phyloP scores from a whole-genome alignment of 2,113 vertebrate species.

The Cromileptes altivelis region DNA sequence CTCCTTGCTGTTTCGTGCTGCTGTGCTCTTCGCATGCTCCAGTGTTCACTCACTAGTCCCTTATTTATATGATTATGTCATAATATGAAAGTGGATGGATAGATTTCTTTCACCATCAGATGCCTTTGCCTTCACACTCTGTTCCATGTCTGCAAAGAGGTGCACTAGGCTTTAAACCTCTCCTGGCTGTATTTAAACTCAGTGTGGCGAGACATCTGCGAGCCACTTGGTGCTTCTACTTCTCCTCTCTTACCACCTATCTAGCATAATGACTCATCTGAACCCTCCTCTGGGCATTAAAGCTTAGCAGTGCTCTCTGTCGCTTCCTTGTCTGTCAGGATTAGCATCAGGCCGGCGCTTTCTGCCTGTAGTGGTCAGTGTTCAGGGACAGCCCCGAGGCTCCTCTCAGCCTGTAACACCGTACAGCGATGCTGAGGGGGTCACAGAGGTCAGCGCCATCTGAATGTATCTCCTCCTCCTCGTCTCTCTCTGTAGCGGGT shows the following conservation, averaged over 20 bases:
- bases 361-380: slow-evolving; percentile 63
- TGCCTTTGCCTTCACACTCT: slow-evolving; percentile 29
- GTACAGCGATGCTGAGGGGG: slow-evolving; percentile 37
- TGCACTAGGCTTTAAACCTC: slow-evolving; percentile 48
- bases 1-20: slow-evolving; percentile 40
- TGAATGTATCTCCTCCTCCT: slow-evolving; percentile 81
- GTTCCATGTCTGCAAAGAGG: slow-evolving; percentile 36
- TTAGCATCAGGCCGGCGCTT: slow-evolving; percentile 62
- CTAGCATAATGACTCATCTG: slow-evolving; percentile 66
- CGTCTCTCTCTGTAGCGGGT: slow-evolving; percentile 87
- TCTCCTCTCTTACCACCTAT: slow-evolving; percentile 49
- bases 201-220: slow-evolving; percentile 46
- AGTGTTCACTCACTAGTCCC: slow-evolving; percentile 8
- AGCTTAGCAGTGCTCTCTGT: slow-evolving; percentile 61
- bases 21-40: slow-evolving; percentile 37
- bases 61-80: slow-evolving; percentile 1
- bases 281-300: slow-evolving; percentile 35
- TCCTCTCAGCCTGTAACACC: slow-evolving; percentile 37
- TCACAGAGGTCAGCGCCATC: slow-evolving; percentile 65
- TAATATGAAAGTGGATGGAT: slow-evolving; percentile 17
- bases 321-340: slow-evolving; percentile 71
- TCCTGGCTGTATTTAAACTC: slow-evolving; percentile 59
- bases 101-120: slow-evolving; percentile 37
- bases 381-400: slow-evolving; percentile 59
- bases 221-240: slow-evolving; percentile 59